These are phyloP conservation scores for Amblyjoppa fuscipennis DNA, from an alignment of 2,888 invertebrate genomes.

Conservation along the genomic window DNA sequence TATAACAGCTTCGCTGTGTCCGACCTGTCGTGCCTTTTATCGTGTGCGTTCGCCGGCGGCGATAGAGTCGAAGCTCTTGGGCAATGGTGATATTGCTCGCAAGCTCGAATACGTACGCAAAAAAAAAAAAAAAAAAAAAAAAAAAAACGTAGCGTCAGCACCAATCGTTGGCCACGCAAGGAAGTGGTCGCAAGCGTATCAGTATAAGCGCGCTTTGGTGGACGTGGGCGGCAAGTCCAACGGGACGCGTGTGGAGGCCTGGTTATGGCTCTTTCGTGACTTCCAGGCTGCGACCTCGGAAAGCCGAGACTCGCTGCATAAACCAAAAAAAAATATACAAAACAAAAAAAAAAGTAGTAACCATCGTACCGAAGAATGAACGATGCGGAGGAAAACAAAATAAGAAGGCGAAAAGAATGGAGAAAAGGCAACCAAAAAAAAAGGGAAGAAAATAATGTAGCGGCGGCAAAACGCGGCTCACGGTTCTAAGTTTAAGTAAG, in stretches of 20 bases:
- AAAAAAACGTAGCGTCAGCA: neutral
- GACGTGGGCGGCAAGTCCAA: neutral
- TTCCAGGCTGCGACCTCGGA: neutral
- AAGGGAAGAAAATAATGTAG: neutral
- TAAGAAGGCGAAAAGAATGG: constrained; percentile 7
- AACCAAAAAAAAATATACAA: neutral
- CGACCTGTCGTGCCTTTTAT: constrained; percentile 57
- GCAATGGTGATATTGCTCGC: constrained; percentile 34
- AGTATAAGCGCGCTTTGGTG: neutral
- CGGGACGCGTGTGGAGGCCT: neutral
- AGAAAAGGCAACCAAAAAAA: neutral
- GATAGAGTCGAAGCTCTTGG: constrained; percentile 56
- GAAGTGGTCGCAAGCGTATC: constrained; percentile 22
- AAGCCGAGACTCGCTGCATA: neutral
- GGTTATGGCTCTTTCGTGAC: constrained; percentile 18
- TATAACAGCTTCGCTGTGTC: constrained; percentile 24
- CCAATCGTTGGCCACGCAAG: constrained; percentile 25
- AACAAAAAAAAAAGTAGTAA: too few relatives aligned
- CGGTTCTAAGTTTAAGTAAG: neutral
- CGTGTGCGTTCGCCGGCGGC: constrained; percentile 48
- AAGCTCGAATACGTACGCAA: constrained; percentile 9
- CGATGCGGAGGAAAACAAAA: neutral
- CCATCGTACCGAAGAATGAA: neutral
- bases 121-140: constrained; percentile 5
- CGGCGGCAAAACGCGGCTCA: neutral